Conservation (phyloP, 2,888 invertebrate species). For the Drosophila ustulata region DNA sequence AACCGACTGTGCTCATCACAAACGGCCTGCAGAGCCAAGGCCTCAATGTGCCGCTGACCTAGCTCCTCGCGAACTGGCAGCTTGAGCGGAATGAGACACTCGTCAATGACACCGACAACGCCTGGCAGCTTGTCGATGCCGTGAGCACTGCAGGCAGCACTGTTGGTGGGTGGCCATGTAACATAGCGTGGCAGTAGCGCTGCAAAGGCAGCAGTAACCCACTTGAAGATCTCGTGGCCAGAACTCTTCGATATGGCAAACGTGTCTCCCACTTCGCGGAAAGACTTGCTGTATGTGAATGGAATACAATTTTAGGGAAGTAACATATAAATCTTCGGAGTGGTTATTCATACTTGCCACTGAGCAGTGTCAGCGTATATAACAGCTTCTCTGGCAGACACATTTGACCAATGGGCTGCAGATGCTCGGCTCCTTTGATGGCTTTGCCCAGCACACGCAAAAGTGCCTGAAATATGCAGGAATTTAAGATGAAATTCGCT, state of each 20-base stretch:
- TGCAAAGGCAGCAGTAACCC: slow-evolving; percentile 45
- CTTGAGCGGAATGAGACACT: slow-evolving; percentile 41
- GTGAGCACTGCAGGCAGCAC: slow-evolving; percentile 1
- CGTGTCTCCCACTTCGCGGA: slow-evolving; percentile 53
- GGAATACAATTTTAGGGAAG: background rate
- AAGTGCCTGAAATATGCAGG: slow-evolving; percentile 26
- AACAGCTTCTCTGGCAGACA: slow-evolving; percentile 49
- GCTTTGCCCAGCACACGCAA: slow-evolving; percentile 34
- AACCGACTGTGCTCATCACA: slow-evolving; percentile 52
- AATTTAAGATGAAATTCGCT: background rate
- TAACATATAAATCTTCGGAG: background rate
- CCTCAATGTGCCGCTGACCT: slow-evolving; percentile 9
- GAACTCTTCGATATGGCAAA: slow-evolving; percentile 60
- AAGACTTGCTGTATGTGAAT: slow-evolving; percentile 33
- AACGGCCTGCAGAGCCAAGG: slow-evolving; percentile 46
- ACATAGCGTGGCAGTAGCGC: slow-evolving; percentile 46
- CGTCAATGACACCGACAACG: slow-evolving; percentile 55
- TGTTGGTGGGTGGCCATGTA: slow-evolving; percentile 35
- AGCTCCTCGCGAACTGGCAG: slow-evolving; percentile 32
- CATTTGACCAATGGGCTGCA: slow-evolving; percentile 41
- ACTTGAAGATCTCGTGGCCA: slow-evolving; percentile 56
- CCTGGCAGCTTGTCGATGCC: slow-evolving; percentile 27
- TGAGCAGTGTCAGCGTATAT: slow-evolving; percentile 46
- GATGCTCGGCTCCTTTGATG: slow-evolving; percentile 27
- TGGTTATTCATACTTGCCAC: slow-evolving; percentile 44